These are phyloP conservation scores for Busseola fusca DNA, from an alignment of 2,888 invertebrate species.

Conservation along the genomic window DNA sequence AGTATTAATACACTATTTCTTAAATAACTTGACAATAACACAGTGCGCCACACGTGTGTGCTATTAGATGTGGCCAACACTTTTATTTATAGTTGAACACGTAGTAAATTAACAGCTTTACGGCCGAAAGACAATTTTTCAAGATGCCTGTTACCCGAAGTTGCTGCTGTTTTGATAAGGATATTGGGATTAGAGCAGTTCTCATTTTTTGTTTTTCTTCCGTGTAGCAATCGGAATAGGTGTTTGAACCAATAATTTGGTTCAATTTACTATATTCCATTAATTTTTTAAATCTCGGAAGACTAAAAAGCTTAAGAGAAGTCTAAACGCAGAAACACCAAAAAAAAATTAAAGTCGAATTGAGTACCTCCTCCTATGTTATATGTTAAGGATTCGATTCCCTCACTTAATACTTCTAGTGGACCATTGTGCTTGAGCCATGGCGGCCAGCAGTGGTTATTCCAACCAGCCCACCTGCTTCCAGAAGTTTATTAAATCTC, in stretches of 20 bases:
- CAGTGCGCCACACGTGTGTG: conserved; percentile 72
- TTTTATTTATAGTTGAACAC: conserved; percentile 73
- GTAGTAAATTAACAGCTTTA: conserved; percentile 67
- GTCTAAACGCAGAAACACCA: not conserved
- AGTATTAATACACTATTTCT: conserved; percentile 78
- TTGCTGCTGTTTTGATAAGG: conserved; percentile 63
- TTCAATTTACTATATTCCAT: too few species aligned
- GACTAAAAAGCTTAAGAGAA: not conserved
- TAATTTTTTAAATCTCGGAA: not conserved
- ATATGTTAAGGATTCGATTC: too few species aligned
- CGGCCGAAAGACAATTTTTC: conserved; percentile 65
- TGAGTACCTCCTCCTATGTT: too few species aligned
- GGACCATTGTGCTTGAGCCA: too few species aligned
- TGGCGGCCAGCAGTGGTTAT: too few species aligned
- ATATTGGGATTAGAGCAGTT: conserved; percentile 12
- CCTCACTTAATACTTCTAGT: too few species aligned
- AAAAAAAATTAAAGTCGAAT: too few species aligned
- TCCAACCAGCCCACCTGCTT: too few species aligned
- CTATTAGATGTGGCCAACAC: conserved; percentile 73
- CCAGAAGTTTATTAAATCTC: too few species aligned
- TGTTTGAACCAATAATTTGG: not conserved
- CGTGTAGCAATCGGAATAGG: not conserved
- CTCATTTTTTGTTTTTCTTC: conserved; percentile 9
- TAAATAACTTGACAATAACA: conserved; percentile 84
- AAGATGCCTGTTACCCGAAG: conserved; percentile 54